Conservation (phyloP, 1,140 invertebrate species). For the Macrobrachium rosenbergii region DNA sequence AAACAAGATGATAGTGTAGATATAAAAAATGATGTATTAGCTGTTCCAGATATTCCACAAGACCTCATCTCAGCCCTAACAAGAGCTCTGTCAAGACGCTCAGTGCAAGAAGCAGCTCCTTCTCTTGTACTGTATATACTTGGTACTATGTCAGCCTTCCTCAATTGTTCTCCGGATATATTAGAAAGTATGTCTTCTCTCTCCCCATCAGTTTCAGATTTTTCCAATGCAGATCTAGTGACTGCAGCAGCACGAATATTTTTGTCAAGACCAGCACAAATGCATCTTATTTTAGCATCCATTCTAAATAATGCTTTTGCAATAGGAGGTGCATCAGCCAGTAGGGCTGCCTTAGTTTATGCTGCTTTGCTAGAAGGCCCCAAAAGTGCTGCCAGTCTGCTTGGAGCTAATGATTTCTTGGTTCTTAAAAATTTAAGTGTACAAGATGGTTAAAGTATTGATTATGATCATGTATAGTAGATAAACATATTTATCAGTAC, state of each 20-base stretch:
- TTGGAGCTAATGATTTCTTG: conserved; percentile 17
- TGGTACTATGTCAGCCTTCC: conserved; percentile 26
- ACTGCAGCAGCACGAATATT: conserved; percentile 43
- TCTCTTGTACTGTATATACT: conserved; percentile 43
- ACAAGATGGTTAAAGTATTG: too few species aligned
- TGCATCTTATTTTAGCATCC: conserved; percentile 41
- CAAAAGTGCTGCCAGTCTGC: conserved; percentile 35
- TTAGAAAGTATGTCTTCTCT: conserved; percentile 44
- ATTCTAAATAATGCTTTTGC: conserved; percentile 39
- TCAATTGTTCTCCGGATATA: conserved; percentile 42
- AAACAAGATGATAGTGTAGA: background rate
- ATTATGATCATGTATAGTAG: too few species aligned
- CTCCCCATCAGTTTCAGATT: background rate
- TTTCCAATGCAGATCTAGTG: conserved; percentile 40
- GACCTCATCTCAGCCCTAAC: conserved; percentile 37
- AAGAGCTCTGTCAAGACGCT: conserved; percentile 32
- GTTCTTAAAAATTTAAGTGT: too few species aligned
- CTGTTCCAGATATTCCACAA: conserved; percentile 34
- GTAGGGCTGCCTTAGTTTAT: conserved; percentile 46
- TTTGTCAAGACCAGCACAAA: conserved; percentile 45
- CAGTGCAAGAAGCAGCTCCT: conserved; percentile 49
- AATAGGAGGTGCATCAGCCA: conserved; percentile 20
- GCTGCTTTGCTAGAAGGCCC: conserved; percentile 38
- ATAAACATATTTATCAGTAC: too few species aligned
- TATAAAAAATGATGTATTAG: background rate